Evolutionary conservation across 2,888 invertebrate genomes (phyloP), one percentile per base, ranked within the genome.

Genomic region (Odontocolon sp.): DNA sequence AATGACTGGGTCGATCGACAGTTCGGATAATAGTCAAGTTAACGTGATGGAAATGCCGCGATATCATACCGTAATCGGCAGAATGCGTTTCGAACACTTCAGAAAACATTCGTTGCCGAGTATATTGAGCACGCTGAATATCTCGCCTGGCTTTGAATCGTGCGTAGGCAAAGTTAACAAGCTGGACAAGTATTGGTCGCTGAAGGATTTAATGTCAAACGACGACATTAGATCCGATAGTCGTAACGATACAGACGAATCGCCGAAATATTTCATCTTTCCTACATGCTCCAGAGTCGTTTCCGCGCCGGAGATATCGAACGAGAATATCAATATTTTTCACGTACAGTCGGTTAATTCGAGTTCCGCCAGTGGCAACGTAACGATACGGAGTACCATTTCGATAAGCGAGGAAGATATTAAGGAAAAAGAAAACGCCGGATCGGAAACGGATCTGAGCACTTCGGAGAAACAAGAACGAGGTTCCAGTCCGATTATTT

Each of bases 121-220:
- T 2, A 84, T 87, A 40, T 56, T 85, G 4, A 84, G 82, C 47
- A 82, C 82, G 2, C 45, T 87, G 2, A 82, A 83, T 45, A 80
- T 86, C 2, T 71, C 81, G 0, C 80, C 82, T 2, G 67, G 63
- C 26, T 74, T 78, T n/a, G 67, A 80, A 9, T 52, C 66, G 6
- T 16, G 52, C 14, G 11, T 38, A 36, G 66, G 74, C 23, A 85
- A 84, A 52, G 80, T 84, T n/a, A 87, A 87, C 63, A 85, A 83
- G 11, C 70, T 87, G 8, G 86, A 87, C n/a, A 88, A 87, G 59
- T 87, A 87, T 69, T 88, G 87, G 87, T 87, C 87, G 0, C 47
- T 88, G 33, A 88, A 88, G 40, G 87, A 88, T 67, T 69, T 87
- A 1, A 84, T 85, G 75, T 82, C 84, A 1, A 82, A 56, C 56